phyloP scores from a whole-genome alignment of 2,797 vertebrate genomes.

The Tenualosa thibaudeaui region DNA sequence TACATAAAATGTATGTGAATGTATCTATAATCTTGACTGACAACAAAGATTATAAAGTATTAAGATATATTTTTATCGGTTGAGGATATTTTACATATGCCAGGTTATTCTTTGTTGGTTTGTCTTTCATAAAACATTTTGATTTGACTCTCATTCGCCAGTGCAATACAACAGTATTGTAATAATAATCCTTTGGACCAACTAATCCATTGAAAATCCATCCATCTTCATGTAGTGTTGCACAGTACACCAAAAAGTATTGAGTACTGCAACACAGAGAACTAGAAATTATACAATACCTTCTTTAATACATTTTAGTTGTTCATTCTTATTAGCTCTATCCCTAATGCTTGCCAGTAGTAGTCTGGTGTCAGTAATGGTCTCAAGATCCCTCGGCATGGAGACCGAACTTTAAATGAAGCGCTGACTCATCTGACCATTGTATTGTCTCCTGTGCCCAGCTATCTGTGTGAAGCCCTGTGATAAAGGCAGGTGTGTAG shows the following conservation, averaged over 20 bases:
- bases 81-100: neutral
- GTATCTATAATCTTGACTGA: neutral
- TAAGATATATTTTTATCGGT: neutral
- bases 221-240: too few relatives aligned
- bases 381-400: too few relatives aligned
- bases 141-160: neutral
- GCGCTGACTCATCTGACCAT: too few relatives aligned
- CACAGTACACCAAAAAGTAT: too few relatives aligned
- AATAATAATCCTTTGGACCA: neutral
- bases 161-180: neutral
- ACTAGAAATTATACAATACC: too few relatives aligned
- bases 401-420: neutral
- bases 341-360: too few relatives aligned
- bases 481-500: slow-evolving; percentile 64
- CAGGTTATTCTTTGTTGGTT: neutral
- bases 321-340: too few relatives aligned
- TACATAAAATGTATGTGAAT: neutral
- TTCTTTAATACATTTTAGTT: too few relatives aligned
- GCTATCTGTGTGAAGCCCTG: slow-evolving; percentile 65
- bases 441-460: slow-evolving; percentile 36
- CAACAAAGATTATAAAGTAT: too few relatives aligned
- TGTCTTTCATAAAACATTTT: neutral
- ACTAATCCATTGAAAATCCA: neutral
- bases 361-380: too few relatives aligned
- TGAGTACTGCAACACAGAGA: too few relatives aligned